Conservation (phyloP, 1,140 invertebrate species). For the Lycorma delicatula region DNA sequence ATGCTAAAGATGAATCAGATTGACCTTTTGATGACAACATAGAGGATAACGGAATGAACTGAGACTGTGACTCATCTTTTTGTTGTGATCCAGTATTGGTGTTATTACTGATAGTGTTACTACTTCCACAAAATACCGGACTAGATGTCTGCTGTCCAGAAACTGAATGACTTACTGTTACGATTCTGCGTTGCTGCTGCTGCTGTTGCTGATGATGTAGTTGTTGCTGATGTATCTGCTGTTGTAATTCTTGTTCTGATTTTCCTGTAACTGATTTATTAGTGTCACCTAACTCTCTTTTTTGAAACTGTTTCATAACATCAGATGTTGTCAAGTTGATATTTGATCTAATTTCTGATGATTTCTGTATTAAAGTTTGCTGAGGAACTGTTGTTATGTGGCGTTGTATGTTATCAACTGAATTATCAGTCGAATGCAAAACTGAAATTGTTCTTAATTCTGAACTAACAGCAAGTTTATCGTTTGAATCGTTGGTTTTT, state of each 20-base stretch:
- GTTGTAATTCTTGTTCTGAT: too few species aligned
- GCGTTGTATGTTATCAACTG: not conserved
- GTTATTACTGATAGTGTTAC: not conserved
- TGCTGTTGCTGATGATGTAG: too few species aligned
- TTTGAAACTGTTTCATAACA: constrained; percentile 1
- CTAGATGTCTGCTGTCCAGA: too few species aligned
- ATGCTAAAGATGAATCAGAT: constrained; percentile 11
- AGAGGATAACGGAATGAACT: constrained; percentile 25
- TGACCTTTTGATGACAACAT: constrained; percentile 23
- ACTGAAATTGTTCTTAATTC: not conserved
- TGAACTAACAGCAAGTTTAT: not conserved
- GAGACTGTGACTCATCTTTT: constrained; percentile 20
- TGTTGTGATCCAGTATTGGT: constrained; percentile 5
- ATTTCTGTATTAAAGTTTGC: too few species aligned
- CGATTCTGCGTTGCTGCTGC: too few species aligned
- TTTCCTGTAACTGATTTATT: constrained; percentile 1
- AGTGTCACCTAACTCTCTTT: not conserved
- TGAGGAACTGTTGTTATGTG: not conserved
- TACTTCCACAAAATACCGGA: too few species aligned
- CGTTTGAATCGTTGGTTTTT: not conserved
- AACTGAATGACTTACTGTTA: too few species aligned
- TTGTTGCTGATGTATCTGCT: not conserved
- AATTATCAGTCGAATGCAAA: not conserved
- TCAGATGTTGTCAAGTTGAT: not conserved
- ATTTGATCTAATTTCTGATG: too few species aligned